Conservation (phyloP, 2,113 vertebrate species). For the Maccullochella peelii region DNA sequence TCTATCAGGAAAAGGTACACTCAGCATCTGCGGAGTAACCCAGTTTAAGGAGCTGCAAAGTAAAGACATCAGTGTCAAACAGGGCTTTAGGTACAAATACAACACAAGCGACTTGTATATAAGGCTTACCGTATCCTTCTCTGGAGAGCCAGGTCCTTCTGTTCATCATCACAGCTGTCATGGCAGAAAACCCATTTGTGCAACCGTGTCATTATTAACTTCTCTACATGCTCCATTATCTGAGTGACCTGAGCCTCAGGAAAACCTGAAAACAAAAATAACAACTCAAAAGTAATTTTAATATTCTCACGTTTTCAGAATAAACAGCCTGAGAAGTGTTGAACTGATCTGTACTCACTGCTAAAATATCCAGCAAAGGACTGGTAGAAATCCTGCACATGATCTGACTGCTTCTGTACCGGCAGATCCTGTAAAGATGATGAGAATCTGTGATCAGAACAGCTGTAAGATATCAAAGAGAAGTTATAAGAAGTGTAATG, state of each 20-base stretch:
- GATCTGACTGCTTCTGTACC: conserved; percentile 85
- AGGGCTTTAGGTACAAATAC: not conserved
- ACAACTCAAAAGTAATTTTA: not conserved
- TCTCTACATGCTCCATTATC: conserved; percentile 87
- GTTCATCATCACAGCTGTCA: conserved; percentile 86
- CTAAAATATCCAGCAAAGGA: conserved; percentile 80
- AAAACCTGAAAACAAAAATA: conserved; percentile 71
- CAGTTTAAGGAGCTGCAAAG: conserved; percentile 84
- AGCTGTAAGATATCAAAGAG: not conserved
- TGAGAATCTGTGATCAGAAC: not conserved
- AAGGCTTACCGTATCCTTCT: conserved; percentile 81
- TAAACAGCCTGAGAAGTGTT: not conserved
- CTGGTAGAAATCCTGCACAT: conserved; percentile 86
- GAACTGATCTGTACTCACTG: conserved; percentile 71
- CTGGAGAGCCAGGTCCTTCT: conserved; percentile 85
- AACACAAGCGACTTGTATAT: not conserved
- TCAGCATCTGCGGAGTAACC: conserved; percentile 86
- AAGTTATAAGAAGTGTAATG: not conserved
- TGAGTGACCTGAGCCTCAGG: conserved; percentile 78
- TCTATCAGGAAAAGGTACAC: conserved; percentile 79
- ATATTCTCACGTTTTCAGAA: not conserved
- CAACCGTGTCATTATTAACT: conserved; percentile 86
- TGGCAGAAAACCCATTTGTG: conserved; percentile 88
- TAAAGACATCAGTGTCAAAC: conserved; percentile 3
- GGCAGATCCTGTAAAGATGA: conserved; percentile 74